Evolutionary conservation across 2,113 vertebrate species (phyloP).

Genomic region (Daboia siamensis): DNA sequence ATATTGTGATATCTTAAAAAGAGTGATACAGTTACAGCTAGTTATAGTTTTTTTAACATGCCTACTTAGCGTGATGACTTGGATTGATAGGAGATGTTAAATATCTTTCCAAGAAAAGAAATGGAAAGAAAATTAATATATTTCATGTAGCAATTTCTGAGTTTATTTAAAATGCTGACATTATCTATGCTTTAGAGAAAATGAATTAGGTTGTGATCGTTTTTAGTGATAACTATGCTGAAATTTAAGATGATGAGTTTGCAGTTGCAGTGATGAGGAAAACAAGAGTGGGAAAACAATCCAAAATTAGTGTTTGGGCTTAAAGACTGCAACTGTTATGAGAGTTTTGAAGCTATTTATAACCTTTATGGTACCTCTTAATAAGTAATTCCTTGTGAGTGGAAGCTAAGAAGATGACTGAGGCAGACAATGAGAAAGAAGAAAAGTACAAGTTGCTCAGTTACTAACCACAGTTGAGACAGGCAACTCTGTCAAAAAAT

Average conservation of each 20-base stretch:
- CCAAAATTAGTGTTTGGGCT: not conserved
- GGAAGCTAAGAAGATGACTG: not conserved
- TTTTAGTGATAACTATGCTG: not conserved
- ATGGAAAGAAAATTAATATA: not conserved
- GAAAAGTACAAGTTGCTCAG: not conserved
- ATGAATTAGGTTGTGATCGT: slow-evolving; percentile 15
- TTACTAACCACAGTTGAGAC: not conserved
- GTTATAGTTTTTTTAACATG: slow-evolving; percentile 21
- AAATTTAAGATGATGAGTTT: not conserved
- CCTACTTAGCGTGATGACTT: slow-evolving; percentile 29
- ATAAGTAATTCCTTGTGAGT: not conserved
- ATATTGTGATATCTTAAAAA: slow-evolving; percentile 7
- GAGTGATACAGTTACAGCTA: not conserved
- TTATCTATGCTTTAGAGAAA: slow-evolving; percentile 32
- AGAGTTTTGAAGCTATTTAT: not conserved
- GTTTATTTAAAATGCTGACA: slow-evolving; percentile 26
- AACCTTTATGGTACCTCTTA: not conserved
- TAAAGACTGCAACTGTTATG: not conserved
- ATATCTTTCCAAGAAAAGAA: slow-evolving; percentile 22
- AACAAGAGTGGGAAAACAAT: not conserved
- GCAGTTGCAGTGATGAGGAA: not conserved
- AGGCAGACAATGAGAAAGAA: not conserved
- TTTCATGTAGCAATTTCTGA: not conserved
- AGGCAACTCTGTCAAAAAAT: not conserved
- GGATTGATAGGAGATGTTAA: not conserved